Conservation (phyloP, 92 coral and sea anemone genomes). For the Actinostola sp. region DNA sequence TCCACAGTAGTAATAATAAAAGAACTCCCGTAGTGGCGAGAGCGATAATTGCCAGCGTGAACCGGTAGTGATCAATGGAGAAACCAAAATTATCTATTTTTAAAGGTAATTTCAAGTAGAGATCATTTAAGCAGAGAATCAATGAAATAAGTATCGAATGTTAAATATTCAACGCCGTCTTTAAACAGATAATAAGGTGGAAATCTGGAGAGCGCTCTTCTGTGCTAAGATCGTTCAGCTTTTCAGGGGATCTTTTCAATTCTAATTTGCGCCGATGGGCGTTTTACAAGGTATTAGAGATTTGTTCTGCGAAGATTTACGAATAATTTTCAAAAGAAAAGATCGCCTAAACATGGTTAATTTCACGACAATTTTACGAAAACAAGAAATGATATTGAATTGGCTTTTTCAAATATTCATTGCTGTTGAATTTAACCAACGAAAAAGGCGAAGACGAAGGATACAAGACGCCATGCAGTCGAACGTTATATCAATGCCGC, state of each 20-base stretch:
- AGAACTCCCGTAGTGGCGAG: not conserved
- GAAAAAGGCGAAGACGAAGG: not conserved
- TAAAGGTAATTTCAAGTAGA: constrained; percentile 29
- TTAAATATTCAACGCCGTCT: constrained; percentile 24
- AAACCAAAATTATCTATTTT: constrained; percentile 21
- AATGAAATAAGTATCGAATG: constrained; percentile 19
- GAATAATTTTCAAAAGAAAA: too few species aligned
- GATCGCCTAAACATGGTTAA: too few species aligned
- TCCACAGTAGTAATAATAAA: constrained; percentile 5
- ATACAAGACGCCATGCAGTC: not conserved
- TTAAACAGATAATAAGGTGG: constrained; percentile 12
- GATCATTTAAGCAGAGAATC: constrained; percentile 27
- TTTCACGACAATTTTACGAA: not conserved
- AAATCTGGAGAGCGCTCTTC: constrained; percentile 25
- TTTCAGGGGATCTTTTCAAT: not conserved
- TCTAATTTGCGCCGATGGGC: too few species aligned
- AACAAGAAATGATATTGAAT: not conserved
- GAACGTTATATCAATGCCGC: not conserved
- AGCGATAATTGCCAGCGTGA: constrained; percentile 30
- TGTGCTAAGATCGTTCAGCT: not conserved
- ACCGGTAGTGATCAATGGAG: constrained; percentile 18
- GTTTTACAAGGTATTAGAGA: not conserved
- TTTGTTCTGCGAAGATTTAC: not conserved
- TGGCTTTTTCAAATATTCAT: constrained; percentile 14
- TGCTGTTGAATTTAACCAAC: constrained; percentile 4